A percentile compares a stretch with the other conserved stretches of the same genome.
Conservation (phyloP, 2,888 invertebrate species). For the Drosophila limbata region DNA sequence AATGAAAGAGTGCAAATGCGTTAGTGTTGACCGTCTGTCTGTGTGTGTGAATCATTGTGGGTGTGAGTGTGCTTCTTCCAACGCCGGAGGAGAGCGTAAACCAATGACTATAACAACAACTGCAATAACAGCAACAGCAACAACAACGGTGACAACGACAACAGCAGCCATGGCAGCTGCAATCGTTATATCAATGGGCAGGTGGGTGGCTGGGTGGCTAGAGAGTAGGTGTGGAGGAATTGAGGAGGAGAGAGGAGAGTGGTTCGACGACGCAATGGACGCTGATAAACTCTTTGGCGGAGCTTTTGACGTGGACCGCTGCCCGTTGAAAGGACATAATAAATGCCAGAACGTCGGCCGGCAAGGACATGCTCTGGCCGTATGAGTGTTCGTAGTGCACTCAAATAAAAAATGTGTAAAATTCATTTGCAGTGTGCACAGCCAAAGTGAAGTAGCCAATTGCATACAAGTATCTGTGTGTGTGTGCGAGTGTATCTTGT, state of each 20-base stretch:
- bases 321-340: conserved; percentile 74
- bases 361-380: conserved; percentile 22
- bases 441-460: conserved; percentile 59
- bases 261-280: conserved; percentile 32
- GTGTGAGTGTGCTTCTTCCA: conserved; percentile 20
- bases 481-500: conserved; percentile 35
- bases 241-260: conserved; percentile 3
- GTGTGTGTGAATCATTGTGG: conserved; percentile 8
- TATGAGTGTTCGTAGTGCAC: conserved; percentile 22
- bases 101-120: conserved; percentile 41
- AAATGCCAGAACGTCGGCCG: conserved; percentile 51
- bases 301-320: conserved; percentile 61
- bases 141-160: conserved; percentile 6
- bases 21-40: conserved; percentile 24
- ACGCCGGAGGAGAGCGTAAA: conserved; percentile 24
- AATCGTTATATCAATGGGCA: conserved; percentile 40
- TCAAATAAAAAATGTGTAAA: conserved; percentile 66
- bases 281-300: conserved; percentile 74
- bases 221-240: background rate
- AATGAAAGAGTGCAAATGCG: conserved; percentile 69
- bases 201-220: background rate
- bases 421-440: conserved; percentile 49
- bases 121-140: conserved; percentile 23
- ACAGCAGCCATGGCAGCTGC: conserved; percentile 31
- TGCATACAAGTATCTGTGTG: conserved; percentile 32